Percentiles rank a stretch among this genome's conserved stretches.
Evolutionary conservation across 1,140 invertebrate species (phyloP).

Genomic region (Macrotrachela quadricornifera): DNA sequence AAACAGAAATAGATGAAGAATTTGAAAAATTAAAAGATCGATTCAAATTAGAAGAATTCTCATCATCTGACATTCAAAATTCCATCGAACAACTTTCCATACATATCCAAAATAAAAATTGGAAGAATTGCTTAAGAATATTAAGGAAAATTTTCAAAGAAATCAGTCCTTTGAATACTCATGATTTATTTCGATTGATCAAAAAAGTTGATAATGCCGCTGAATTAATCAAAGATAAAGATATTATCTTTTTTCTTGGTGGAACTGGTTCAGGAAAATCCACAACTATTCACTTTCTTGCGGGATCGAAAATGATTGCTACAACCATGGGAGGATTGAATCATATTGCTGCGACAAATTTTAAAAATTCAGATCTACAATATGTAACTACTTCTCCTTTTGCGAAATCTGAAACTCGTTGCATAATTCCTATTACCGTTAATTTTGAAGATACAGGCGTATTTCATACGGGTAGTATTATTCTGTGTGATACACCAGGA

Average conservation of each 20-base stretch:
- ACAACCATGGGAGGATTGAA: not conserved
- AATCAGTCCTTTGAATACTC: too few relatives aligned
- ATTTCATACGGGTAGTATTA: not conserved
- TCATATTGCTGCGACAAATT: not conserved
- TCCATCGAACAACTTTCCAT: too few relatives aligned
- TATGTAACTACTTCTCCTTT: not conserved
- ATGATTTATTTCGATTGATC: too few relatives aligned
- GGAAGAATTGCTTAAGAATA: too few relatives aligned
- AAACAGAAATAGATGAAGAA: too few relatives aligned
- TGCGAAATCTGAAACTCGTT: not conserved
- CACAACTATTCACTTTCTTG: not conserved
- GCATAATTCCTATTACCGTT: not conserved
- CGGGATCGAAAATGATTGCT: not conserved
- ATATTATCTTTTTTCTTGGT: not conserved
- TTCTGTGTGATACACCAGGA: not conserved
- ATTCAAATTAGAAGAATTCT: too few relatives aligned
- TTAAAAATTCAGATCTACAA: not conserved
- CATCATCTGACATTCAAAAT: too few relatives aligned
- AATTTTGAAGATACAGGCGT: not conserved
- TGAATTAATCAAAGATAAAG: not conserved
- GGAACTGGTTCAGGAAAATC: not conserved
- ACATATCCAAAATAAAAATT: too few relatives aligned
- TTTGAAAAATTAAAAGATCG: too few relatives aligned
- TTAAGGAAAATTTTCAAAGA: too few relatives aligned
- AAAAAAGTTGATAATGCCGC: too few relatives aligned